Percentiles rank a stretch among this genome's conserved stretches.
These are phyloP conservation scores for Microchirus variegatus DNA, from an alignment of 2,797 vertebrate genomes.

Conservation along the genomic window DNA sequence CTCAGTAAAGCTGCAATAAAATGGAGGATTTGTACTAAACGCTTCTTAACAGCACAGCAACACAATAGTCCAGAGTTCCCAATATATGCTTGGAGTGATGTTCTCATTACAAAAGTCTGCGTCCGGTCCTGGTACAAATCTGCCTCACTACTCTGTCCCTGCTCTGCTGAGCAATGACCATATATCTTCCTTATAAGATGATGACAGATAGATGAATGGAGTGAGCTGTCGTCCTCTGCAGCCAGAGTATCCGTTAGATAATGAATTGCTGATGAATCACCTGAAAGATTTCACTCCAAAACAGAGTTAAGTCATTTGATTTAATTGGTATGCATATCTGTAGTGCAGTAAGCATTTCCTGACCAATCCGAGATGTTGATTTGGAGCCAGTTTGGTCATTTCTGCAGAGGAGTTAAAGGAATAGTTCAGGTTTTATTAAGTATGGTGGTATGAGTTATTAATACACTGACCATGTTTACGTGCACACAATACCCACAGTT, in stretches of 20 bases:
- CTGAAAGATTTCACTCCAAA: conserved; percentile 64
- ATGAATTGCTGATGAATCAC: conserved; percentile 79
- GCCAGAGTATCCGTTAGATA: conserved; percentile 73
- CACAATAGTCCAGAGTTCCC: conserved; percentile 21
- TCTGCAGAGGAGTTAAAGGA: not conserved
- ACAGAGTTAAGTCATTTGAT: conserved; percentile 53
- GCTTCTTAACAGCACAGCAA: conserved; percentile 10
- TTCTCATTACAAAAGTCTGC: conserved; percentile 61
- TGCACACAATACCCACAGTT: too few relatives aligned
- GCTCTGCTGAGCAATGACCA: conserved; percentile 68
- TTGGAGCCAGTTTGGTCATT: conserved; percentile 29
- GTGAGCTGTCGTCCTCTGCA: conserved; percentile 70
- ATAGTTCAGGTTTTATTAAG: not conserved
- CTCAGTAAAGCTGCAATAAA: conserved; percentile 11
- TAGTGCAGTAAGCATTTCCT: conserved; percentile 18
- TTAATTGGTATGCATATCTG: conserved; percentile 37
- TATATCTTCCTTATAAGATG: conserved; percentile 76
- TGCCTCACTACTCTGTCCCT: conserved; percentile 52
- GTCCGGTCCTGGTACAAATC: conserved; percentile 43
- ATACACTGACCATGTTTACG: too few relatives aligned
- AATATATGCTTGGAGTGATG: conserved; percentile 37
- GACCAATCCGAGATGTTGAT: conserved; percentile 43
- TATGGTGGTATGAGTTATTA: too few relatives aligned
- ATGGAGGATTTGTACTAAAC: conserved; percentile 8
- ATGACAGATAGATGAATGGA: conserved; percentile 82